These are phyloP conservation scores for Mylabris sibirica DNA, from an alignment of 2,888 invertebrate genomes.

Conservation along the genomic window DNA sequence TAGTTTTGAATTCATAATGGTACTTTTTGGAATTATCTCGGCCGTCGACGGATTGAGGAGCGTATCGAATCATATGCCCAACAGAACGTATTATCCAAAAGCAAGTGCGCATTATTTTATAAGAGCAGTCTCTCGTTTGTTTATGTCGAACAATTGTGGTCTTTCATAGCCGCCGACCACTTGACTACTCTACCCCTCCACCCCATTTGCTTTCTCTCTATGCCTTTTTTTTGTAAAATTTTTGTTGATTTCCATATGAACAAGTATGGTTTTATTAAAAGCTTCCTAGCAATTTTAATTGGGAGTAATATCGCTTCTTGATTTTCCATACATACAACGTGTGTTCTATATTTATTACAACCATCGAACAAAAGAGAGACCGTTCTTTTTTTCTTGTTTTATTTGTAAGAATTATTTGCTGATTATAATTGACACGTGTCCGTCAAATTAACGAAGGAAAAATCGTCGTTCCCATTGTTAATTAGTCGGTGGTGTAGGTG, in stretches of 20 bases:
- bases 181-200: slow-evolving; percentile 44
- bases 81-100: slow-evolving; percentile 52
- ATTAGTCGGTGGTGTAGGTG: slow-evolving; percentile 24
- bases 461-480: slow-evolving; percentile 24
- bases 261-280: slow-evolving; percentile 38
- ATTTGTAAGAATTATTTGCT: slow-evolving; percentile 11
- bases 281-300: slow-evolving; percentile 48
- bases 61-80: slow-evolving; percentile 57
- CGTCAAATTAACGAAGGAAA: slow-evolving; percentile 16
- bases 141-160: slow-evolving; percentile 53
- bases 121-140: slow-evolving; percentile 55
- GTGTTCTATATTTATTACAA: slow-evolving; percentile 2
- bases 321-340: slow-evolving; percentile 18
- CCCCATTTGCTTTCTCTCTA: slow-evolving; percentile 14
- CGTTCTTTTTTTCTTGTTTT: slow-evolving; percentile 17
- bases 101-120: slow-evolving; percentile 58
- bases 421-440: slow-evolving; percentile 17
- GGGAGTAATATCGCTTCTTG: slow-evolving; percentile 50
- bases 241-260: not conserved
- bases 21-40: slow-evolving; percentile 3
- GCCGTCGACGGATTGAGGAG: slow-evolving; percentile 18
- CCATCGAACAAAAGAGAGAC: not conserved
- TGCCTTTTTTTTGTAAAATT: not conserved
- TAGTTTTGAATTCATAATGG: not conserved
- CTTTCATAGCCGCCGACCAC: slow-evolving; percentile 53